Evolutionary conservation across 2,113 vertebrate genomes (phyloP).

Genomic region (Calypte anna): DNA sequence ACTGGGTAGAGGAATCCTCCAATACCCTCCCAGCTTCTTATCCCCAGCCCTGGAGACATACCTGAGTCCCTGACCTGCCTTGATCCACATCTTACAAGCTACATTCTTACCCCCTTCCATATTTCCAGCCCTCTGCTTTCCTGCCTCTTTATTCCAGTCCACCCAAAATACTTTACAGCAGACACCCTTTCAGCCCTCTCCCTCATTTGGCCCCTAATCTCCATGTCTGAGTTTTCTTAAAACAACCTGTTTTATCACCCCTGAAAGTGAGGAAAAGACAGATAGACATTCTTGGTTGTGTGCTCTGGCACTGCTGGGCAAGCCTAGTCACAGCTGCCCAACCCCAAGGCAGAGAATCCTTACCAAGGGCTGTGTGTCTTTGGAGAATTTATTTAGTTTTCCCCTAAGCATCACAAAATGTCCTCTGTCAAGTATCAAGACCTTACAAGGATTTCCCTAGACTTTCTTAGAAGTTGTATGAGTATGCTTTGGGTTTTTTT

Average conservation of each 20-base stretch:
- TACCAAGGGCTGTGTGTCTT: not conserved
- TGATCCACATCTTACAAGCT: not conserved
- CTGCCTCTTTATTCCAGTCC: not conserved
- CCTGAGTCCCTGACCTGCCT: not conserved
- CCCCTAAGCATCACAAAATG: not conserved
- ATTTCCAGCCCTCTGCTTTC: not conserved
- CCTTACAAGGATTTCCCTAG: not conserved
- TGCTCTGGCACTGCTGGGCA: not conserved
- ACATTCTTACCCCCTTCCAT: not conserved
- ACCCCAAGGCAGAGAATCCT: not conserved
- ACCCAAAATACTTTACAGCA: not conserved
- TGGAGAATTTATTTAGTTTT: not conserved
- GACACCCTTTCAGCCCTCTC: not conserved
- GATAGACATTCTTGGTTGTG: not conserved
- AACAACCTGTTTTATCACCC: not conserved
- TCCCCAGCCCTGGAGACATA: not conserved
- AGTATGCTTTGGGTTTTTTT: not conserved
- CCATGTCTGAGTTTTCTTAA: not conserved
- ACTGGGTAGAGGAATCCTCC: not conserved
- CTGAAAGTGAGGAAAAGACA: not conserved
- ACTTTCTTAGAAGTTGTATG: not conserved
- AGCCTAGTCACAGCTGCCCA: not conserved
- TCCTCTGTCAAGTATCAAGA: not conserved
- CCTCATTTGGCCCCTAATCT: not conserved
- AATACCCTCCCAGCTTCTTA: not conserved